These are phyloP conservation scores for Dallia pectoralis DNA, from an alignment of 2,797 vertebrate species.

Conservation along the genomic window DNA sequence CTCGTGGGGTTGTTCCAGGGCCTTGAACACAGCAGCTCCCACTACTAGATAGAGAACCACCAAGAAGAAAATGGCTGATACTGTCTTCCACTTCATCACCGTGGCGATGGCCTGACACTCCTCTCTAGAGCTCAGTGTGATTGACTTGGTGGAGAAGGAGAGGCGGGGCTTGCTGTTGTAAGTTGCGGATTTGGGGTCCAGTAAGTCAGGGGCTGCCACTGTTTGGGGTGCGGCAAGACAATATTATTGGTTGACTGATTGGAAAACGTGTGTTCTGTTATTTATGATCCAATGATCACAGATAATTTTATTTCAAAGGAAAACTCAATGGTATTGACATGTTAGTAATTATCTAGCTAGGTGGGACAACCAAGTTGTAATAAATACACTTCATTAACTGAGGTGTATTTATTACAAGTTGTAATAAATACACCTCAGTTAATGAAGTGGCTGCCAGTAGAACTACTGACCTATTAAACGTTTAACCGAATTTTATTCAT, in stretches of 20 bases:
- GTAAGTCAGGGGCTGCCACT: constrained; percentile 97
- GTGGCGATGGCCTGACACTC: constrained; percentile 87
- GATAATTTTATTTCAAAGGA: background rate
- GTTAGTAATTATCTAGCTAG: too few relatives aligned
- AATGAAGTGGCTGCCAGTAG: too few relatives aligned
- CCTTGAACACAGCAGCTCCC: constrained; percentile 92
- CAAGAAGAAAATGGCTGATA: constrained; percentile 91
- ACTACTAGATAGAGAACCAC: constrained; percentile 94
- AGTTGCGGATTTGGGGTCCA: constrained; percentile 95
- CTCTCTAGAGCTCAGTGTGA: constrained; percentile 83
- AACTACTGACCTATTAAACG: too few relatives aligned
- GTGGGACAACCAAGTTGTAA: too few relatives aligned
- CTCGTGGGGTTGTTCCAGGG: constrained; percentile 92
- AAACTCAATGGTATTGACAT: background rate
- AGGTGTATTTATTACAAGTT: too few relatives aligned
- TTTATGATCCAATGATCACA: background rate
- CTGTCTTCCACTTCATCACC: constrained; percentile 99
- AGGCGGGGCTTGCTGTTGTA: constrained; percentile 95
- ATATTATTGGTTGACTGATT: background rate
- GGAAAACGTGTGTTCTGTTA: background rate
- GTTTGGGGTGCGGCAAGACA: constrained; percentile 40
- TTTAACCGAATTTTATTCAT: too few relatives aligned
- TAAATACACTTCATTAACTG: too few relatives aligned
- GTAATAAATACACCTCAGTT: too few relatives aligned
- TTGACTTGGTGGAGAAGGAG: constrained; percentile 93